Percentiles rank a stretch among this genome's conserved stretches.
Conservation (phyloP, 2,888 invertebrate genomes). For the Pecten maximus region DNA sequence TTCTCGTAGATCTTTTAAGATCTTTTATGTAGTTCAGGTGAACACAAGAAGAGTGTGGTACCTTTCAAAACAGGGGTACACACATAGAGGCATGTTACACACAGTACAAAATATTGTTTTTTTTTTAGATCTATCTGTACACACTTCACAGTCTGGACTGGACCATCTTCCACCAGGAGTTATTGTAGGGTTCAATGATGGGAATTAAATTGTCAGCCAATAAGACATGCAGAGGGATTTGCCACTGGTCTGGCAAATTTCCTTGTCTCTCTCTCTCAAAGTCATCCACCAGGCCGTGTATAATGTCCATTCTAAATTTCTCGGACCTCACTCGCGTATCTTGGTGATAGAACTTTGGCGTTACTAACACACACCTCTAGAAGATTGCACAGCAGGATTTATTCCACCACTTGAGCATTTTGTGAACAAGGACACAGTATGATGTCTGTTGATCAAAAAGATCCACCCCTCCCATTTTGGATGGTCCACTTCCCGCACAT, state of each 20-base stretch:
- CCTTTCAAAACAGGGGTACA: conserved; percentile 38
- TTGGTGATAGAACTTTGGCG: conserved; percentile 42
- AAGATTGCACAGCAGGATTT: conserved; percentile 48
- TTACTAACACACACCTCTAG: conserved; percentile 50
- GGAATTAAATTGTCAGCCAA: conserved; percentile 30
- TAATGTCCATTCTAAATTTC: neutral
- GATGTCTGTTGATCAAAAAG: conserved; percentile 41
- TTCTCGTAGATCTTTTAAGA: too few species aligned
- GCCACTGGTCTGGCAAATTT: neutral
- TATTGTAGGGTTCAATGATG: neutral
- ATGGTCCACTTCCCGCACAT: conserved; percentile 22
- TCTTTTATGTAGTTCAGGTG: too few species aligned
- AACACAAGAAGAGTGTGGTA: conserved; percentile 30
- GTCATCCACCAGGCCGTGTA: neutral
- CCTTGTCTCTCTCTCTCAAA: neutral
- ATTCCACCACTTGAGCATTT: conserved; percentile 55
- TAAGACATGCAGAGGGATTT: neutral
- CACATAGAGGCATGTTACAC: conserved; percentile 34
- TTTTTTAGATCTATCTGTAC: neutral
- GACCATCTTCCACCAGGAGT: conserved; percentile 23
- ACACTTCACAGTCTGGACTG: conserved; percentile 33
- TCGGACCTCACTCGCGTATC: neutral
- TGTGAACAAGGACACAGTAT: conserved; percentile 36
- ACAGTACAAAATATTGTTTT: neutral
- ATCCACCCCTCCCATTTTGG: conserved; percentile 47